Evolutionary conservation across 37 sponge, comb jelly and placozoan species (phyloP), one percentile per base, ranked within the genome.

Genomic region (Cliona cf. orientalis): DNA sequence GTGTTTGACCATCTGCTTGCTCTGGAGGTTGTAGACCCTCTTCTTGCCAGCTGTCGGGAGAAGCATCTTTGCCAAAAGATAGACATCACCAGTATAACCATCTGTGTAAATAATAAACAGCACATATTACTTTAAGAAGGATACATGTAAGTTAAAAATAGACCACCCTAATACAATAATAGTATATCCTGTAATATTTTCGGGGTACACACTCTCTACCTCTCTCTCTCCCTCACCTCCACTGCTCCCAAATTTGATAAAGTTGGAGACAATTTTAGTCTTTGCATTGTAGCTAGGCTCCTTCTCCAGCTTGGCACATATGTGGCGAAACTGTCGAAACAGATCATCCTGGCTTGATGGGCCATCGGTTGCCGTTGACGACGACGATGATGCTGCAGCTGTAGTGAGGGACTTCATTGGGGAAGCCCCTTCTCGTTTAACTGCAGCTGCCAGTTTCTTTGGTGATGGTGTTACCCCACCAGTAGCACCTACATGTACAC

Each of bases 1-100:
- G 14, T 90, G 58, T 68, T 93, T 93, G 72, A 91, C 87, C 19
- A 97, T 84, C 75, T 95, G 95, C 74, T 90, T 97, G 89, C 91
- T 95, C 71, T 95, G 87, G 9, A 97, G 68, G 82, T 97, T 94
- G 78, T 94, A 97, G 42, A 97, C 98, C 35, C 98, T 78, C 75
- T 97, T 97, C 75, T 91, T 89, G 38, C 82, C 87, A 26, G 89
- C 76, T 1, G 79, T 81, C 0, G 98, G 98, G 6, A 97, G 83
- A 42, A 97, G 62, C 44, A 92, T 73, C 90, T 95, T 92, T 29
- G 90, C 74, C 57, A 91, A 56, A 31, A 97, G 81, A 56, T 97
- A 94, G 32, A 87, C 70, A 46, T 95, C 89, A 40, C 83, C 89
- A 35, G 65, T 68, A 43, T 68, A 90, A 2, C 81, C 81, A 90